A percentile compares a stretch with the other conserved stretches of the same genome.
These are phyloP conservation scores for Porphyrio hochstetteri DNA, from an alignment of 2,113 vertebrate species.

Conservation along the genomic window DNA sequence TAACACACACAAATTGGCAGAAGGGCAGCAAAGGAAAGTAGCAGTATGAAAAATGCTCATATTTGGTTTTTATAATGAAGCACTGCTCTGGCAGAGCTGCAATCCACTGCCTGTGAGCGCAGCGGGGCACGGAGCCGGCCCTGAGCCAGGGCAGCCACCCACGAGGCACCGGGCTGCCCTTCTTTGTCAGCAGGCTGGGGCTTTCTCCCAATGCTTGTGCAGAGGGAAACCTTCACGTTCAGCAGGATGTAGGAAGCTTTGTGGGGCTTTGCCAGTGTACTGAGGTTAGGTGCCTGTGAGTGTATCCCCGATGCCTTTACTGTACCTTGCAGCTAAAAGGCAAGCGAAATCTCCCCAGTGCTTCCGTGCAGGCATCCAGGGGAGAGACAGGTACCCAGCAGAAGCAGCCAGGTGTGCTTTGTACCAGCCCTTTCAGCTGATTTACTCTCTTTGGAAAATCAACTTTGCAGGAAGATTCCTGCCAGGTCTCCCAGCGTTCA, in stretches of 20 bases:
- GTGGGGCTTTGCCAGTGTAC: background rate
- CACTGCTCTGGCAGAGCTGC: background rate
- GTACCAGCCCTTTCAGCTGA: background rate
- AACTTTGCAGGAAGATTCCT: background rate
- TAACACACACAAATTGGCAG: background rate
- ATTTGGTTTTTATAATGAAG: background rate
- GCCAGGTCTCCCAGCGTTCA: background rate
- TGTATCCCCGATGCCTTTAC: background rate
- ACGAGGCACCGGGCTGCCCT: background rate
- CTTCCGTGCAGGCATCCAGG: fast-evolving
- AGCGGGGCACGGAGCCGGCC: background rate
- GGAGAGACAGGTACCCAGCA: background rate
- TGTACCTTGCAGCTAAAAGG: background rate
- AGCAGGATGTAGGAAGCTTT: background rate
- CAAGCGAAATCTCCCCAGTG: background rate
- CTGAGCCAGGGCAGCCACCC: background rate
- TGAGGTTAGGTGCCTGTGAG: background rate
- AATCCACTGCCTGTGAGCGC: background rate
- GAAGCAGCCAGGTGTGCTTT: background rate
- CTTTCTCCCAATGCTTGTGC: fast-evolving
- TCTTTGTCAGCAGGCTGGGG: background rate
- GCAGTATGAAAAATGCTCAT: background rate
- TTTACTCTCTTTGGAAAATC: background rate
- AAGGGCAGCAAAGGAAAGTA: background rate
- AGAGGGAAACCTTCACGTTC: background rate